Base-by-base conservation (phyloP, 1,140 invertebrate species). In the Pogonomyrmex barbatus region DNA sequence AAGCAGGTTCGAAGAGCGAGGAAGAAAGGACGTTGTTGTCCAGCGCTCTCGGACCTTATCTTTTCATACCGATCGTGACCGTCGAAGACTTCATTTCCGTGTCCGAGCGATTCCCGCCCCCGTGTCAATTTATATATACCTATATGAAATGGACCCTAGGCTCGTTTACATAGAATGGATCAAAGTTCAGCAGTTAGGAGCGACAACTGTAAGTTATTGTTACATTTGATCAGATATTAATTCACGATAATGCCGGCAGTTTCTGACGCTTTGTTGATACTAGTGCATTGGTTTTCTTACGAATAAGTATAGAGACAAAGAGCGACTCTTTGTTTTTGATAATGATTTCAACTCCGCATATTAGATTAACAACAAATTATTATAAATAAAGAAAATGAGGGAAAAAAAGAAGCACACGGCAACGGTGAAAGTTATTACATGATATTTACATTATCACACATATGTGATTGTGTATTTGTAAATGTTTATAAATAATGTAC, bases 41-140 rank as follows among this genome's bases (percentile, higher is more conserved):
- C 89, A 91, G 91, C 82, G 73, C 91, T 91, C 89, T 92, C 86
- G 86, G 88, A 87, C 90, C 94, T 95, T 95, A 95, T 95, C 94
- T 93, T 92, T 92, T 90, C 91, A 91, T 93, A 92, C 90, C 92
- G 92, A 94, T 94, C 94, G 93, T 93, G 91, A 94, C 92, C 91
- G 91, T 91, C 92, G 92, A 92, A 94, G 93, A 95, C 94, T 94
- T 92, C 92, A 95, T 95, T 95, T 95, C 94, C 94, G 93, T 92
- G 93, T 93, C 91, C 92, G 91, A 93, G 91, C 88, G 92, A 90
- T 90, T 92, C 68, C 68, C 90, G 90, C 91, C 84, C 90, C 89
- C 68, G 68, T 83, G 89, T 88, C 93, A 92, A 93, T 94, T 94
- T 94, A 94, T 93, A 93, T 91, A 91, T 91, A 84, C 58, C 68